Evolutionary conservation across 2,888 invertebrate genomes (phyloP).

Genomic region (Dimorphilus gyrociliatus): DNA sequence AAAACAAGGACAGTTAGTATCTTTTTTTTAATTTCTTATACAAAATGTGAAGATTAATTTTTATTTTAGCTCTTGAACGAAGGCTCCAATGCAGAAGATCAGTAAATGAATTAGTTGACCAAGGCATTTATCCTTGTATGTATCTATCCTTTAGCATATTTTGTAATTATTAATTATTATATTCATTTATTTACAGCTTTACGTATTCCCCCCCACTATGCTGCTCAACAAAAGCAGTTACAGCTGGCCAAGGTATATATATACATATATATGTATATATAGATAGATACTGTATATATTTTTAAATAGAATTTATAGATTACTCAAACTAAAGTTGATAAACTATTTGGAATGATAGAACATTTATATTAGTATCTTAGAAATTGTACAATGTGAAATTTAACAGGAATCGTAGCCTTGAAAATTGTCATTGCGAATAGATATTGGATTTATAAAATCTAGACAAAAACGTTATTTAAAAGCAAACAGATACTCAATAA

Average conservation of each 20-base stretch:
- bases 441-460: no score
- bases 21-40: not conserved
- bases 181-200: slow-evolving; percentile 36
- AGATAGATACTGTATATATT: no score
- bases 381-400: no score
- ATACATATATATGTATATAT: no score
- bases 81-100: slow-evolving; percentile 87
- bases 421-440: no score
- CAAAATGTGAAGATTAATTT: not conserved
- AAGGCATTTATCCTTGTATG: slow-evolving; percentile 98
- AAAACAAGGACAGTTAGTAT: slow-evolving; percentile 87
- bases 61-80: slow-evolving; percentile 72
- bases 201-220: slow-evolving; percentile 83
- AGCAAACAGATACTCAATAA: no score
- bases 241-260: slow-evolving; percentile 76
- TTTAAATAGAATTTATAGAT: no score
- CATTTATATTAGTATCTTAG: no score
- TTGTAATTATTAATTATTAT: not conserved
- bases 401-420: no score
- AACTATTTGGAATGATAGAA: no score
- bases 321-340: no score
- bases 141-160: slow-evolving; percentile 25
- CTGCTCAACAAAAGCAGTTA: slow-evolving; percentile 82
- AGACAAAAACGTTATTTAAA: no score
- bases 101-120: slow-evolving; percentile 82